Base-by-base conservation (phyloP, 2,888 invertebrate species). In the Caenorhabditis uteleia region DNA sequence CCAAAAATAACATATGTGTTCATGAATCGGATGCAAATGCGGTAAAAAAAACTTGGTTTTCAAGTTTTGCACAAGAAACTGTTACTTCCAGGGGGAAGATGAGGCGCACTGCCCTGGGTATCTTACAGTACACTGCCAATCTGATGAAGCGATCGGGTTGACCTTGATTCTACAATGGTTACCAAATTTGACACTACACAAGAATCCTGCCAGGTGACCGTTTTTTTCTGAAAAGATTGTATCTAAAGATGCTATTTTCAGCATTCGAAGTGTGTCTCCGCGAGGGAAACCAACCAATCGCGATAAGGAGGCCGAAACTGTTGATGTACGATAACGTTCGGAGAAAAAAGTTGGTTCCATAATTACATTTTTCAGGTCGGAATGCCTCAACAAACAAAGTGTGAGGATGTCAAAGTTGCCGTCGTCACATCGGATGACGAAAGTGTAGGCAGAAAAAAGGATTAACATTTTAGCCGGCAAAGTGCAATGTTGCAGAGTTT, bases 1-100 rank as follows among this genome's bases (percentile, higher is more conserved):
- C 86, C 56, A 95, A 95, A 86, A 95, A 95, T 84, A 95, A 95
- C 85, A 93, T 95, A 31, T 95, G 95, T 85, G 94, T 95, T 42
- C 95, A 95, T 87, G 93, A 94, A 6, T 92, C 93, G 40, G 53
- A 46, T 36, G 58, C 54, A 12, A 65, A 66, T 42, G 54, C 47
- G 53, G 74, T 68, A 49, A 51, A 61, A 36, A 12, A 8, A 61
- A 31, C 31, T n/a, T n/a, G 26, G 21, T 25, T 18, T 27, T 20
- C 4, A 31, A 45, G 18, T n/a, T 18, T 20, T 34, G 14, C 23
- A 26, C 12, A 21, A 14, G 26, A 42, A 21, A 27, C 26, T 25
- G 14, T 39, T 26, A 21, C 45, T 23, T 39, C 44, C 48, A 78
- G 48, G 88, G 92, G 77, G 88, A 90, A 36, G 67, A 75, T 18